Base-by-base conservation (phyloP, 2,113 vertebrate species). In the Grammomys dolichurus region DNA sequence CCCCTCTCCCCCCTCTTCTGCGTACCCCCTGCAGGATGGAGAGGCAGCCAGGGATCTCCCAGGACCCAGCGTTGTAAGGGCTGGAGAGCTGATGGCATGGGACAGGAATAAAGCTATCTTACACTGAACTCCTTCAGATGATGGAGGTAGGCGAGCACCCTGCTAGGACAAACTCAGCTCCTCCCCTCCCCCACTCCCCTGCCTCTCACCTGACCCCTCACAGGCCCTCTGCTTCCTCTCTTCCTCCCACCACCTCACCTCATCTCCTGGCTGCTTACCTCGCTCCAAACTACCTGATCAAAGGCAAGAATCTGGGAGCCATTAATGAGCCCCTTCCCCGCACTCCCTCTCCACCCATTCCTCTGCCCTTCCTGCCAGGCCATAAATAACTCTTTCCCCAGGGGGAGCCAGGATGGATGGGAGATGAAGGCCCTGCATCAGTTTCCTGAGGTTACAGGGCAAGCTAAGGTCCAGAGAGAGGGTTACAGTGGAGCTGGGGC, bases 251-350 rank as follows among this genome's bases (percentile, higher is more conserved):
- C 81, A 81, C 72, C 86, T 85, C 85, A 87, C 85, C 67, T 72
- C 67, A 91, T 92, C 90, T 96, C 96, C 96, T 88, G 85, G 89
- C 91, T 82, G 63, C 60, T 94, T 73, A 86, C 94, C 86, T 94
- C 96, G 91, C 96, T 97, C 95, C 97, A 98, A 92, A 96, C 95
- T 91, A 88, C 93, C 91, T 94, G 96, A 97, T 98, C 97, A 97
- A 97, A 97, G 97, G 94, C 96, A 95, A 94, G 96, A 87, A 90
- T 80, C 76, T 91, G 77, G 89, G 88, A 95, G 96, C 81, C 72
- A 91, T 94, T 89, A 97, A 96, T 67, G 81, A 82, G 72, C 80
- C 84, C 93, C n/a, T 87, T 90, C 54, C 95, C 94, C 77, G 56
- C 40, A 85, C 93, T 51, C 89, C 90, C 72, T 80, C 91, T 87